These are phyloP conservation scores for Jacana jacana DNA, from an alignment of 2,113 vertebrate species.

Conservation along the genomic window DNA sequence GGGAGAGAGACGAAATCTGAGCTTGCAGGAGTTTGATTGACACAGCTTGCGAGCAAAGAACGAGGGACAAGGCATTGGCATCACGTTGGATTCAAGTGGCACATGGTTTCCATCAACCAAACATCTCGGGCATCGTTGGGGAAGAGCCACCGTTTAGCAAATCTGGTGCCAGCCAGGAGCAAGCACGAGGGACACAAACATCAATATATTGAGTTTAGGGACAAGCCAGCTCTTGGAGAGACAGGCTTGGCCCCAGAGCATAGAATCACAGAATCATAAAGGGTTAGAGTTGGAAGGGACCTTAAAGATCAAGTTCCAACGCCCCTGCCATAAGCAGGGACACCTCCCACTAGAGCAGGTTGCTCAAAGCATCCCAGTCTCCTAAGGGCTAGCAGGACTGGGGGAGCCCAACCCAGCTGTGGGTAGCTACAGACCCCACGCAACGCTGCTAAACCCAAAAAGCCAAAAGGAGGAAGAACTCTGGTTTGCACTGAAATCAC, in stretches of 20 bases:
- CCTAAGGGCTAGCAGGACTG: fast-evolving
- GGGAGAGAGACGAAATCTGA: neutral
- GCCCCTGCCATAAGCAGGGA: too few relatives aligned
- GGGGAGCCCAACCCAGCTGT: neutral
- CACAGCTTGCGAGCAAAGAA: neutral
- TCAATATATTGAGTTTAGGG: neutral
- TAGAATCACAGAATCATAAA: too few relatives aligned
- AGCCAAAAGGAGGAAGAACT: fast-evolving
- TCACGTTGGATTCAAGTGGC: neutral
- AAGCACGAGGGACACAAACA: neutral
- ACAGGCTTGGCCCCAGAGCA: neutral
- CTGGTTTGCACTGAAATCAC: neutral
- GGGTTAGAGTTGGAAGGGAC: too few relatives aligned
- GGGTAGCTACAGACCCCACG: neutral
- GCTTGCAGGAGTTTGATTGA: neutral
- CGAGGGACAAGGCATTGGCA: neutral
- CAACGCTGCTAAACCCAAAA: neutral
- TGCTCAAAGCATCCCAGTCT: neutral
- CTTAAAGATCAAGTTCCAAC: too few relatives aligned
- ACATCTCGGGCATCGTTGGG: fast-evolving
- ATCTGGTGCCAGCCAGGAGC: neutral
- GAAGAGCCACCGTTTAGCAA: neutral
- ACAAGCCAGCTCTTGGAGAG: neutral
- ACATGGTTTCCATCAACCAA: fast-evolving
- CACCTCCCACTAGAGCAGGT: too few relatives aligned